Evolutionary conservation across 1,140 invertebrate species (phyloP).

Genomic region (Danaus melanippus): DNA sequence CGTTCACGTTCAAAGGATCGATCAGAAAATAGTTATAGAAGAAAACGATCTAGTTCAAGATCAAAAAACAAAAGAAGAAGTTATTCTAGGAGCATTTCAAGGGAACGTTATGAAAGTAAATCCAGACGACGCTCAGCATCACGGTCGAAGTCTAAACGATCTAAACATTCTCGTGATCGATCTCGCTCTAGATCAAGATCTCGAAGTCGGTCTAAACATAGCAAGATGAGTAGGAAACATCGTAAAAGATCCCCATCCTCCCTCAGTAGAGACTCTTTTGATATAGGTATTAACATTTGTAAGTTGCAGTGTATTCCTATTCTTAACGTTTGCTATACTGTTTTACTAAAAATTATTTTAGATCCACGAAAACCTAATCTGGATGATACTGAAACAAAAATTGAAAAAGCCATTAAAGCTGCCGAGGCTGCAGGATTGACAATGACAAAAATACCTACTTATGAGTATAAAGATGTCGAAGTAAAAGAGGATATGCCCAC

Average conservation of each 20-base stretch:
- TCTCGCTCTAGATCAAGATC: conserved; percentile 49
- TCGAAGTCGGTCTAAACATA: conserved; percentile 39
- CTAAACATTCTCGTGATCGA: conserved; percentile 38
- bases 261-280: conserved; percentile 51
- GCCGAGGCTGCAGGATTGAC: conserved; percentile 64
- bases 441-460: conserved; percentile 67
- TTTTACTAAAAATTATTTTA: conserved; percentile 8
- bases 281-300: conserved; percentile 36
- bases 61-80: conserved; percentile 44
- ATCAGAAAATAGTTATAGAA: conserved; percentile 42
- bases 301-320: background rate
- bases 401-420: conserved; percentile 67
- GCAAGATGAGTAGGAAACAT: conserved; percentile 36
- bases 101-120: conserved; percentile 52
- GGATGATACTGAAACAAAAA: conserved; percentile 62
- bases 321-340: background rate
- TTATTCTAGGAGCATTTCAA: conserved; percentile 53
- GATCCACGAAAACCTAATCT: conserved; percentile 31
- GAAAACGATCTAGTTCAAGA: conserved; percentile 46
- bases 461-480: conserved; percentile 63
- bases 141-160: conserved; percentile 38
- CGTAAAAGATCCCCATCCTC: conserved; percentile 43
- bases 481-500: conserved; percentile 70
- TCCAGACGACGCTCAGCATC: conserved; percentile 44
- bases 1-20: conserved; percentile 50